These are phyloP conservation scores for Aricia artaxerxes DNA, from an alignment of 2,888 invertebrate species.

Conservation along the genomic window DNA sequence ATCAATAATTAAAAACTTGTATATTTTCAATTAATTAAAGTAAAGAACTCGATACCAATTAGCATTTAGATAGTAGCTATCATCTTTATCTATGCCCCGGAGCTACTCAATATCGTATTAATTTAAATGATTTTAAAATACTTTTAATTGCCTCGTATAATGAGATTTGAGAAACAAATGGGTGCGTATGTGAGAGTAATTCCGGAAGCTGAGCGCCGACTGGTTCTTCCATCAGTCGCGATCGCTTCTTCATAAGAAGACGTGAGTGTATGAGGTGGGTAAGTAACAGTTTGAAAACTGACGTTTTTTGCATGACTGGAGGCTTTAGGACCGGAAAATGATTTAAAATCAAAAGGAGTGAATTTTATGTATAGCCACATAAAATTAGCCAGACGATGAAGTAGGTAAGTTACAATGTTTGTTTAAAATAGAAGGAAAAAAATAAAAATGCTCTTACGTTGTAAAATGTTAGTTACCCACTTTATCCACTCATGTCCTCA, in stretches of 20 bases:
- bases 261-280: no score
- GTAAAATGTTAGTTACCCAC: no score
- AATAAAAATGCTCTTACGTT: no score
- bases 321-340: no score
- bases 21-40: conserved; percentile 34
- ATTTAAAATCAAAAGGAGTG: no score
- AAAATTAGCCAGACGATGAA: no score
- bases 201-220: conserved; percentile 76
- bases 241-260: conserved; percentile 63
- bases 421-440: no score
- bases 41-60: conserved; percentile 36
- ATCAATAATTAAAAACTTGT: conserved; percentile 30
- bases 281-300: no score
- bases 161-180: conserved; percentile 44
- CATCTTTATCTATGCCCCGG: conserved; percentile 34
- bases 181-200: conserved; percentile 62
- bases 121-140: conserved; percentile 37
- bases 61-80: conserved; percentile 35
- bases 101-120: conserved; percentile 36
- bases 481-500: no score
- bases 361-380: no score
- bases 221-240: conserved; percentile 67
- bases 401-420: no score
- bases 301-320: conserved; percentile 44
- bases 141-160: conserved; percentile 41